Evolutionary conservation across 2,888 invertebrate species (phyloP).

Genomic region (Apamea anceps): DNA sequence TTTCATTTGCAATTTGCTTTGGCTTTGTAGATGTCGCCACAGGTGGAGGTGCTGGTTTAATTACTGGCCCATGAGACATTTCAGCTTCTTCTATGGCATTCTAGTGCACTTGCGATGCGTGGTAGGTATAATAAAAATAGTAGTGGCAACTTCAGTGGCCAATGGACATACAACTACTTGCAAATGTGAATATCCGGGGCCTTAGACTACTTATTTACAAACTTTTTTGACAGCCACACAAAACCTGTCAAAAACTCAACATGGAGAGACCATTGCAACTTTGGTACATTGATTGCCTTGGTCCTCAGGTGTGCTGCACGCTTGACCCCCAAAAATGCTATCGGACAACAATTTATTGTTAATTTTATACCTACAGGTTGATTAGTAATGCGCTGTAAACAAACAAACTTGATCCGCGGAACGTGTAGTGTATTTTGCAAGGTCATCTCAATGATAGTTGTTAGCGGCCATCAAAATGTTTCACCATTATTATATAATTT

Average conservation of each 20-base stretch:
- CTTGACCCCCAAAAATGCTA: background rate
- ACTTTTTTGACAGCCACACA: background rate
- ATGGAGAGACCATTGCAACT: background rate
- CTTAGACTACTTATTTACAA: background rate
- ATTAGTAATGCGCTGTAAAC: slow-evolving; percentile 5
- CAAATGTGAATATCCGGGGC: background rate
- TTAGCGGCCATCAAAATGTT: slow-evolving; percentile 16
- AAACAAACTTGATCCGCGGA: slow-evolving; percentile 26
- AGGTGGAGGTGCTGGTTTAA: background rate
- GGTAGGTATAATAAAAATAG: background rate
- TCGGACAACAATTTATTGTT: background rate
- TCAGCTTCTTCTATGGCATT: background rate
- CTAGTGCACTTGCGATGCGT: background rate
- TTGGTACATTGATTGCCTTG: background rate
- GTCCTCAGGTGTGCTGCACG: too few species aligned
- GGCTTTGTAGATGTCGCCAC: background rate
- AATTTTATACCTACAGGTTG: background rate
- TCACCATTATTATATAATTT: slow-evolving; percentile 42
- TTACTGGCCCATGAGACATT: background rate
- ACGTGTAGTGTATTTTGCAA: slow-evolving; percentile 13
- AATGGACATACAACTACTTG: background rate
- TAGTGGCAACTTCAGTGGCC: background rate
- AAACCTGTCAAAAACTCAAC: background rate
- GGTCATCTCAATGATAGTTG: slow-evolving; percentile 29
- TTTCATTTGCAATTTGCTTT: too few species aligned